Evolutionary conservation across 2,113 vertebrate genomes (phyloP).

Genomic region (Paratilapia polleni): DNA sequence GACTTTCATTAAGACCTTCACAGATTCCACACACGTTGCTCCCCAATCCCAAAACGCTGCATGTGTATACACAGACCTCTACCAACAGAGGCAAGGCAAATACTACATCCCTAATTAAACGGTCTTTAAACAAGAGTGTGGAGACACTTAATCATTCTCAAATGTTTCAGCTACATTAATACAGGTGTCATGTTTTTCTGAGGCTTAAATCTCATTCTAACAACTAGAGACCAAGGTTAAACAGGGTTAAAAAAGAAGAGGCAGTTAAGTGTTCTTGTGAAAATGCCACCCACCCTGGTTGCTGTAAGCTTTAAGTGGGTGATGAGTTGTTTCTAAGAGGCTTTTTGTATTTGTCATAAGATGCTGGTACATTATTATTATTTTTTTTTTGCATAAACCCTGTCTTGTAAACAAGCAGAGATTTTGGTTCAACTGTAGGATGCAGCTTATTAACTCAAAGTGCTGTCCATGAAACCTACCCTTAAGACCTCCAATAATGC

Average conservation of each 20-base stretch:
- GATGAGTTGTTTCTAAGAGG: conserved; percentile 33
- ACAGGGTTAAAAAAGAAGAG: conserved; percentile 21
- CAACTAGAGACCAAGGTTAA: conserved; percentile 3
- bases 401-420: conserved; percentile 36
- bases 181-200: conserved; percentile 11
- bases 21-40: conserved; percentile 56
- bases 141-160: conserved; percentile 37
- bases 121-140: background rate
- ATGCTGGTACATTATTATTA: conserved; percentile 7
- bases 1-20: conserved; percentile 60
- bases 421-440: conserved; percentile 44
- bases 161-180: conserved; percentile 26
- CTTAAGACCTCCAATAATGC: conserved; percentile 9
- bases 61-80: background rate
- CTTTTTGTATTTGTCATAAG: conserved; percentile 32
- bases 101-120: conserved; percentile 6
- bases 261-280: conserved; percentile 27
- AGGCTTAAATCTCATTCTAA: background rate
- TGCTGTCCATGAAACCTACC: conserved; percentile 25
- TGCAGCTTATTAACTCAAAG: conserved; percentile 44
- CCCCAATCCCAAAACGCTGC: background rate
- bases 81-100: background rate
- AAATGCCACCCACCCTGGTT: conserved; percentile 21
- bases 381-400: conserved; percentile 24
- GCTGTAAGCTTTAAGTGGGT: conserved; percentile 23